Evolutionary conservation across 92 coral and sea anemone genomes (phyloP), one percentile per base, ranked within the genome.

Genomic region (Zoanthus solanderi): DNA sequence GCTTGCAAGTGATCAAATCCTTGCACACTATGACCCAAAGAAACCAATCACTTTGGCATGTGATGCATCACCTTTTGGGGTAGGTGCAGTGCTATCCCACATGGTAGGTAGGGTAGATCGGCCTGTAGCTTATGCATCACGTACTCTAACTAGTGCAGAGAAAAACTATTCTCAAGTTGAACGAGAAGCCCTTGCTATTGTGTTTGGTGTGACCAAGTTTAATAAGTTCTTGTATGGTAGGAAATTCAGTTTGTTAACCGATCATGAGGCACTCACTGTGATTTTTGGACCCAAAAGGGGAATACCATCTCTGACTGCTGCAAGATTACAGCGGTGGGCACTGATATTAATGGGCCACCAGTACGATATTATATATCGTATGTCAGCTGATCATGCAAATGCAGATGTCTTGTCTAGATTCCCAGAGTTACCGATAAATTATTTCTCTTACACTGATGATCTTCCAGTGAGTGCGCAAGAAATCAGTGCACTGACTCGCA

Each of bases 181-280:
- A 47, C 90, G 90, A 76, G 92, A 92, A 79, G 92, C 89, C 76
- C 42, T 80, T 53, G 90, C 83, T 29, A 87, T 81, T 47, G 80
- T 89, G n/a, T 87, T 89, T 72, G 90, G 92, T 7, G 71, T 86
- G 30, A 90, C 84, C 68, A 92, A 92, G 78, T 82, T 82, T 57
- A 90, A 86, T 42, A 88, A 81, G 76, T 92, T 79, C 74, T 80
- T 92, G 45, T 92, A 81, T 68, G 95, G 92, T 31, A 67, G 92
- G 75, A 83, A 83, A 28, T 88, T 88, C 75, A 15, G 60, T 8
- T 82, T 92, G 84, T 28, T 89, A 34, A 82, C 90, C 32, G 92
- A 92, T 83, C 90, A 92, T 32, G 84, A 81, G 56, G 85, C 92
- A 13, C 86, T 37, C 42, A 37, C 42, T 37, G 42, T 37, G 42